These are phyloP conservation scores for Nomada flava DNA, from an alignment of 2,888 invertebrate genomes.

Conservation along the genomic window DNA sequence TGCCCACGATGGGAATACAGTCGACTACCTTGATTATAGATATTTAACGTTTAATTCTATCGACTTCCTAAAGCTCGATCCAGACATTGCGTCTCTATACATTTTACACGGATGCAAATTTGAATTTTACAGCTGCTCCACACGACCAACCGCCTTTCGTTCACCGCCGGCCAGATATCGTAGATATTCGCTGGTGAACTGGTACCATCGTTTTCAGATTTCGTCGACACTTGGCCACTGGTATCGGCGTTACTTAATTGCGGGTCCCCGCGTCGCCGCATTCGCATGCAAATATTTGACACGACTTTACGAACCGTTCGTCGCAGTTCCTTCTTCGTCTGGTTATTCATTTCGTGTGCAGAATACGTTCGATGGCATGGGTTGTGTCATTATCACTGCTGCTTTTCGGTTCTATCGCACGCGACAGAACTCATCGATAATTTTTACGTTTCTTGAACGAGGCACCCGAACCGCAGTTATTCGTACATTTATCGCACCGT, in stretches of 20 bases:
- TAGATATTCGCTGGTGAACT: conserved; percentile 35
- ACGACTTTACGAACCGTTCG: background rate
- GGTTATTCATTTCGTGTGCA: background rate
- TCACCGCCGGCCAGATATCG: conserved; percentile 11
- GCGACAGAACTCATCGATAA: background rate
- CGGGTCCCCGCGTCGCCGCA: background rate
- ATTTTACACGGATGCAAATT: conserved; percentile 11
- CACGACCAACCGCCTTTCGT: conserved; percentile 15
- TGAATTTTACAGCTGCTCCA: conserved; percentile 16
- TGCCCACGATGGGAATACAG: background rate
- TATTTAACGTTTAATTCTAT: background rate
- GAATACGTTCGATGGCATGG: background rate
- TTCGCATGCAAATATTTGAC: conserved; percentile 15
- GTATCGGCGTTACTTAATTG: conserved; percentile 23
- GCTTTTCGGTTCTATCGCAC: background rate
- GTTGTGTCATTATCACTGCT: background rate
- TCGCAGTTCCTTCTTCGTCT: background rate
- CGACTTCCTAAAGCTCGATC: background rate
- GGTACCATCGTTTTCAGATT: background rate
- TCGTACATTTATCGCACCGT: background rate
- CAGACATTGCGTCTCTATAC: background rate
- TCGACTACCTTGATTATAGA: background rate
- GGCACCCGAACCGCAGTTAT: background rate
- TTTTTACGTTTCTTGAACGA: background rate
- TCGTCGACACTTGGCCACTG: conserved; percentile 1